Evolutionary conservation across 2,888 invertebrate species (phyloP), one percentile per base, ranked within the genome.

Genomic region (Lasioglossum vierecki): DNA sequence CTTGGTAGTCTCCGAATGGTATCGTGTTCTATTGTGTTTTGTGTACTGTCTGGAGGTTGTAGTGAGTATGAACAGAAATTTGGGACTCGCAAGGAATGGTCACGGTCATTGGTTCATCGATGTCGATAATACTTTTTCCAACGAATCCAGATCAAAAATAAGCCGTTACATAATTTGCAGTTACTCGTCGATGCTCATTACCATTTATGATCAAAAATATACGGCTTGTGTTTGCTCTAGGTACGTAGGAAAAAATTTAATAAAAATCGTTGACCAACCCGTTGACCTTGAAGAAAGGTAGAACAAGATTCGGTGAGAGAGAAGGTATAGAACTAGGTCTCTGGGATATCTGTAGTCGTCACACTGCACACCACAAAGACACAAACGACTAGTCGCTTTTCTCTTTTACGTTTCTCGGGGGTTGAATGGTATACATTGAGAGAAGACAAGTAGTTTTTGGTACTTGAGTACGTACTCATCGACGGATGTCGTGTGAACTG

Each of bases 331-430:
- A 44, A 57, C 11, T n/a, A 35, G 15, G 30, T 63, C 18, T 63
- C 63, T 18, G 35, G 63, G 30, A 63, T 57, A 57, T 63, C 63
- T 63, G 63, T 63, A 30, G 2, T 77, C 76, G 79, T 78, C 88
- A 88, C 88, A 88, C 88, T 86, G 82, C 88, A 88, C 86, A 88
- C 86, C 86, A 86, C 84, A 88, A 82, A 73, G 79, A 72, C 82
- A 84, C 85, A 86, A 82, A 80, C 63, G n/a, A 57, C 79, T 87
- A 26, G 46, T 63, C 68, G 49, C 41, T 63, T 26, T 11, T 68
- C 30, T 22, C 49, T 60, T 74, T 71, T 70, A 18, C 63, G 8
- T 63, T 30, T 30, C 35, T 13, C 13, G 18, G 44, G 80, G 35
- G 63, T 53, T 35, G 26, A 76, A 73, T 46, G 76, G 9, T 82